Evolutionary conservation across 2,797 vertebrate species (phyloP), one percentile per base, ranked within the genome.

Genomic region (Cyprinella venusta): DNA sequence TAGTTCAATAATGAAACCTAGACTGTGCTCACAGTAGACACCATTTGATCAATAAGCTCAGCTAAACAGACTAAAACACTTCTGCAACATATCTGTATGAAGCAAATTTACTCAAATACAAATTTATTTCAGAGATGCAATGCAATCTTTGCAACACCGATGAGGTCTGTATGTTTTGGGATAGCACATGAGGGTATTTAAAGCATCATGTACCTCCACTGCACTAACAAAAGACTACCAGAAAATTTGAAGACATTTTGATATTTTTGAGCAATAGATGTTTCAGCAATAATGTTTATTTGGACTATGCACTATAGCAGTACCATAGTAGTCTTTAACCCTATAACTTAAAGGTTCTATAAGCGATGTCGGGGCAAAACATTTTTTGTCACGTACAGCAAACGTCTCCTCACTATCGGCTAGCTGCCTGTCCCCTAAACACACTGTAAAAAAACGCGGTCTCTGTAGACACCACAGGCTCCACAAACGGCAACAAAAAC

Each of bases 1-100:
- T 92, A 91, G 91, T 92, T 92, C 91, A 92, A 91, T 93, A 94
- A 93, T 93, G 92, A 93, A 93, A 92, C 91, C 91, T 91, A 88
- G 92, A 91, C 92, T 90, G 90, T 88, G 90, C 91, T 92, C 80
- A 67, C 76, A 79, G 76, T 45, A 92, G 93, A 93, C 92, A 92
- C 91, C 90, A 88, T 86, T 90, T 94, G 92, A 94, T 94, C 92
- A 92, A 94, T 95, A 94, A 92, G 90, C 92, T 91, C 86, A 88
- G 90, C 89, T 93, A 93, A 94, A 94, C 92, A 92, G 92, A 94
- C 93, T 92, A 89, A 89, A 90, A 90, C 90, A 84, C 79, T 85
- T 91, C 88, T 82, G 86, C 84, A 68, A 75, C 74, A 21, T 56
- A 63, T 76, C 13, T n/a, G 8, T 67, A 30, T 65, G 1, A 19